Percentiles rank a stretch among this genome's conserved stretches.
phyloP scores from a whole-genome alignment of 2,797 vertebrate species.

The Sebastes minor region DNA sequence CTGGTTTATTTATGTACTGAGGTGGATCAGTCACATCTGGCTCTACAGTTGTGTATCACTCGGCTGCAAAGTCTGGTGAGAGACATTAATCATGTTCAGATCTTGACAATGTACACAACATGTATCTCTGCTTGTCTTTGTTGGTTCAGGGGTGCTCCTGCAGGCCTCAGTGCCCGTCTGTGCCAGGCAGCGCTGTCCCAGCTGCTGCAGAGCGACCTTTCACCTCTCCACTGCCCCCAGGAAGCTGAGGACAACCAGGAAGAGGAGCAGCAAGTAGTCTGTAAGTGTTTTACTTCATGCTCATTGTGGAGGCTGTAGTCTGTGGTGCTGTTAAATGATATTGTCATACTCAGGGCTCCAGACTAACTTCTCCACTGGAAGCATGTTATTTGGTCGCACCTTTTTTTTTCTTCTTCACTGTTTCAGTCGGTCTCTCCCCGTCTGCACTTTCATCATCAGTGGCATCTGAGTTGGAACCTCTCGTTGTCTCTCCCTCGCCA shows the following conservation, averaged over 20 bases:
- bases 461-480: too few relatives aligned
- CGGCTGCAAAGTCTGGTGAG: neutral
- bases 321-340: neutral
- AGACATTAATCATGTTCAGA: neutral
- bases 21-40: neutral
- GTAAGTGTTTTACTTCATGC: conserved; percentile 48
- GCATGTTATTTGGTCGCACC: too few relatives aligned
- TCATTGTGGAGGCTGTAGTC: neutral
- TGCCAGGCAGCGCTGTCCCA: conserved; percentile 82
- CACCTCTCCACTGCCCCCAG: conserved; percentile 78
- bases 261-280: conserved; percentile 58
- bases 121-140: neutral
- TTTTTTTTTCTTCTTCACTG: too few relatives aligned
- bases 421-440: too few relatives aligned
- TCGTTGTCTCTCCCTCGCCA: too few relatives aligned
- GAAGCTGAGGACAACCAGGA: conserved; percentile 68
- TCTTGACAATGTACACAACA: neutral
- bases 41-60: neutral
- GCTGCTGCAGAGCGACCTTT: conserved; percentile 85
- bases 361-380: too few relatives aligned
- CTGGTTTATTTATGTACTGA: neutral
- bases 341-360: neutral
- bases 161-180: conserved; percentile 78
- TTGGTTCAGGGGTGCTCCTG: conserved; percentile 78
- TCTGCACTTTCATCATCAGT: too few relatives aligned